Evolutionary conservation across 1,140 invertebrate species (phyloP).

Genomic region (Acromyrmex heyeri): DNA sequence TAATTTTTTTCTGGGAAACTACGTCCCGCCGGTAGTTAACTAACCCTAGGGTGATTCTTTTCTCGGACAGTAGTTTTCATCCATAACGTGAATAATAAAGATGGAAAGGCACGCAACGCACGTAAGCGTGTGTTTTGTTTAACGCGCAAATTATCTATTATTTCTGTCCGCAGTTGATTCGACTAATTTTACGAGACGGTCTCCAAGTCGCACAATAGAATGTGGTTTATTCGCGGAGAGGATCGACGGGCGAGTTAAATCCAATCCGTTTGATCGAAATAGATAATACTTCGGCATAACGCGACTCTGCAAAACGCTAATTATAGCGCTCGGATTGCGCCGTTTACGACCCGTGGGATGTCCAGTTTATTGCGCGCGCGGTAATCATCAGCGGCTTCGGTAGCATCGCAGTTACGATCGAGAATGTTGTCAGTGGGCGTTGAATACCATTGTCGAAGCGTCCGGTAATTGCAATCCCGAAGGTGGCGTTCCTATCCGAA

Average conservation of each 20-base stretch:
- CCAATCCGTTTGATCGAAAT: slow-evolving; percentile 58
- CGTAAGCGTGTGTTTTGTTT: background rate
- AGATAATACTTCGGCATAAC: slow-evolving; percentile 52
- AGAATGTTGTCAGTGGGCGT: background rate
- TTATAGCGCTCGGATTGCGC: slow-evolving; percentile 56
- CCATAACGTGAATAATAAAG: background rate
- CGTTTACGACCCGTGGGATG: slow-evolving; percentile 55
- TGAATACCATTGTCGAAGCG: background rate
- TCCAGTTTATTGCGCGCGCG: slow-evolving; percentile 58
- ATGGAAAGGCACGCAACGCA: background rate
- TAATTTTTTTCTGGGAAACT: background rate
- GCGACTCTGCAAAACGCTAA: slow-evolving; percentile 35
- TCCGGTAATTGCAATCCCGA: background rate
- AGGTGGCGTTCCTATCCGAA: background rate
- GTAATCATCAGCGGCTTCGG: slow-evolving; percentile 12
- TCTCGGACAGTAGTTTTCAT: background rate
- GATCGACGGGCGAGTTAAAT: slow-evolving; percentile 39
- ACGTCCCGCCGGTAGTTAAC: background rate
- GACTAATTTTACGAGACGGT: slow-evolving; percentile 20
- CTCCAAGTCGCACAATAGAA: slow-evolving; percentile 16
- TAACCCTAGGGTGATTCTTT: background rate
- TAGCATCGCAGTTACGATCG: slow-evolving; percentile 21
- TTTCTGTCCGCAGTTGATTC: background rate
- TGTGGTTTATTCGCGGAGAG: slow-evolving; percentile 28
- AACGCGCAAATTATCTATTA: background rate